Percentiles rank a stretch among this genome's conserved stretches.
These are phyloP conservation scores for Gasteruption jaculator DNA, from an alignment of 2,888 invertebrate genomes.

Conservation along the genomic window DNA sequence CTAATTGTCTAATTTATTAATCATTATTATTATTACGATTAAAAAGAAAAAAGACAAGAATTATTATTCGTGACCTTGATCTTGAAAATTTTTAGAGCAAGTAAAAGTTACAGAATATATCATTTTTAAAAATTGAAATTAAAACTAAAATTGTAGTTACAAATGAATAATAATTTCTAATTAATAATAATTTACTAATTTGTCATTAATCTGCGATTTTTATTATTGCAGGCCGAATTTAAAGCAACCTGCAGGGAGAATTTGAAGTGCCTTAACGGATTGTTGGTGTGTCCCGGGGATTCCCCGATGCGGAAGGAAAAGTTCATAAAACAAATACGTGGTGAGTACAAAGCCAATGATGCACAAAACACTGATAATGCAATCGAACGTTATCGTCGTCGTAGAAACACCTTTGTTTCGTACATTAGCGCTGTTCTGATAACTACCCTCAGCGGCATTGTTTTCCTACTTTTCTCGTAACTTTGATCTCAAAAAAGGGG, in stretches of 20 bases:
- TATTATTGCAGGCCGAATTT: constrained; percentile 70
- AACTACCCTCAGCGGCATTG: constrained; percentile 33
- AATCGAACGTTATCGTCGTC: constrained; percentile 15
- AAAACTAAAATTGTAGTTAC: neutral
- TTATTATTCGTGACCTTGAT: too few species aligned
- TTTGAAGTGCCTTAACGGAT: constrained; percentile 72
- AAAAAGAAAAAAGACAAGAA: too few species aligned
- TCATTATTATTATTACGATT: too few species aligned
- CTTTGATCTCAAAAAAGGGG: constrained; percentile 1
- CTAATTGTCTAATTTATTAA: too few species aligned
- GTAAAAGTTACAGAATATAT: neutral
- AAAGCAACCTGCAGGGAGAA: constrained; percentile 83
- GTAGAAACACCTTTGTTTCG: constrained; percentile 26
- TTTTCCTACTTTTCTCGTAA: constrained; percentile 30
- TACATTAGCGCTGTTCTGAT: constrained; percentile 33
- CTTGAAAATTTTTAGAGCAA: neutral
- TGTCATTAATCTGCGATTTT: constrained; percentile 20
- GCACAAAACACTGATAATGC: constrained; percentile 17
- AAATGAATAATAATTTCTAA: too few species aligned
- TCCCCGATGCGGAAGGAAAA: constrained; percentile 43
- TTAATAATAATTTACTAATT: too few species aligned
- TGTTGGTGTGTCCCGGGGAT: constrained; percentile 56
- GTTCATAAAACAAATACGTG: constrained; percentile 46
- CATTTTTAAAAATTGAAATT: neutral
- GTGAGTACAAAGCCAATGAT: constrained; percentile 40